Evolutionary conservation across 2,797 vertebrate species (phyloP).

Genomic region (Argya squamiceps): DNA sequence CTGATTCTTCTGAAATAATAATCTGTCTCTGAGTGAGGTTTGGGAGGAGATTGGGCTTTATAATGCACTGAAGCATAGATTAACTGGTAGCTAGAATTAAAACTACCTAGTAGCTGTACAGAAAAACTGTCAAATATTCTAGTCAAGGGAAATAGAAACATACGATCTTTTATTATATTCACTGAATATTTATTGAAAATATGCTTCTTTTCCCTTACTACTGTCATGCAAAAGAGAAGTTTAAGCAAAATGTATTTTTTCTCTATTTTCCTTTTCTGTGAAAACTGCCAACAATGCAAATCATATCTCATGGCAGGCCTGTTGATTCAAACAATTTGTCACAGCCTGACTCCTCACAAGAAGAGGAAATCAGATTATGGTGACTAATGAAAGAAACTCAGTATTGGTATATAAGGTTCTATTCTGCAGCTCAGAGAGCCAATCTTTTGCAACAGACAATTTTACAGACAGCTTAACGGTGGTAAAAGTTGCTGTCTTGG

Average conservation of each 20-base stretch:
- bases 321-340: constrained; percentile 24
- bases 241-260: constrained; percentile 6
- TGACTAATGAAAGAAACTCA: not conserved
- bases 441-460: not conserved
- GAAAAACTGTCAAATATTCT: not conserved
- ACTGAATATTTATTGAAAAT: not conserved
- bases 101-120: not conserved
- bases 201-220: not conserved
- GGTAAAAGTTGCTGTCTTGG: not conserved
- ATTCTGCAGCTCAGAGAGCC: not conserved
- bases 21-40: not conserved
- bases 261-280: not conserved
- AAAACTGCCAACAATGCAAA: not conserved
- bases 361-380: not conserved
- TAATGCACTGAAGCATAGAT: not conserved
- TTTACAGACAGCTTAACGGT: not conserved
- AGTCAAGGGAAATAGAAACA: not conserved
- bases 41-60: not conserved
- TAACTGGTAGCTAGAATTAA: not conserved
- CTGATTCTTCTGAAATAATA: not conserved
- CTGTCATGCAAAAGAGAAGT: not conserved
- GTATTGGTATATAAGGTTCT: not conserved
- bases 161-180: not conserved
- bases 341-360: not conserved
- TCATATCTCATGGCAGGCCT: not conserved